Percentiles rank a stretch among this genome's conserved stretches.
Conservation (phyloP, 2,113 vertebrate genomes). For the Calcarius ornatus region DNA sequence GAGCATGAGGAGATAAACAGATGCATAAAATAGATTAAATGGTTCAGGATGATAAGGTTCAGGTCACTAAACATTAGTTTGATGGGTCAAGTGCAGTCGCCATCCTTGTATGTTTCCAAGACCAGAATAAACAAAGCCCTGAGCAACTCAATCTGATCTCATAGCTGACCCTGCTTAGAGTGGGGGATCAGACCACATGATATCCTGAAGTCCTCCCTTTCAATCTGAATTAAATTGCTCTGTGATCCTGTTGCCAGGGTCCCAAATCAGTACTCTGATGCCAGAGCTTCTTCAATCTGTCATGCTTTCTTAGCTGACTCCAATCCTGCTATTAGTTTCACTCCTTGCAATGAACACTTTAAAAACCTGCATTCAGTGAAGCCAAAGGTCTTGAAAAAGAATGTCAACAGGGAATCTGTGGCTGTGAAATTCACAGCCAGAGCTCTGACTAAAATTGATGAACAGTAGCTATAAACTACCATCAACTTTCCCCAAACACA, state of each 20-base stretch:
- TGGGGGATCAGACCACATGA: not conserved
- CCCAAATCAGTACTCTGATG: not conserved
- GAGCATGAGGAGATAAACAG: not conserved
- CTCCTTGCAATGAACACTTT: not conserved
- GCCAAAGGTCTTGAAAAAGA: not conserved
- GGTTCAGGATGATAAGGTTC: not conserved
- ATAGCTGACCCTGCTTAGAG: not conserved
- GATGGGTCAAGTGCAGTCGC: not conserved
- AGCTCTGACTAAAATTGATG: not conserved
- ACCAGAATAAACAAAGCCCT: not conserved
- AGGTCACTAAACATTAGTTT: not conserved
- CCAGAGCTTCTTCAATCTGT: not conserved
- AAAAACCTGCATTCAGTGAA: not conserved
- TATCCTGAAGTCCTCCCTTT: not conserved
- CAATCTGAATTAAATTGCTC: not conserved
- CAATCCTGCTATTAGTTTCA: not conserved
- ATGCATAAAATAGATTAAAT: not conserved
- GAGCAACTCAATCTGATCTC: not conserved
- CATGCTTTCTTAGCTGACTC: not conserved
- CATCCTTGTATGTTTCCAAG: not conserved
- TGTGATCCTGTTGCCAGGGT: not conserved
- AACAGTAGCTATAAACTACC: not conserved
- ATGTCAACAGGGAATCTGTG: not conserved
- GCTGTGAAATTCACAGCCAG: not conserved
- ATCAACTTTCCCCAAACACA: not conserved